Conservation (phyloP, 2,113 vertebrate species). For the Hippocampus barbouri region DNA sequence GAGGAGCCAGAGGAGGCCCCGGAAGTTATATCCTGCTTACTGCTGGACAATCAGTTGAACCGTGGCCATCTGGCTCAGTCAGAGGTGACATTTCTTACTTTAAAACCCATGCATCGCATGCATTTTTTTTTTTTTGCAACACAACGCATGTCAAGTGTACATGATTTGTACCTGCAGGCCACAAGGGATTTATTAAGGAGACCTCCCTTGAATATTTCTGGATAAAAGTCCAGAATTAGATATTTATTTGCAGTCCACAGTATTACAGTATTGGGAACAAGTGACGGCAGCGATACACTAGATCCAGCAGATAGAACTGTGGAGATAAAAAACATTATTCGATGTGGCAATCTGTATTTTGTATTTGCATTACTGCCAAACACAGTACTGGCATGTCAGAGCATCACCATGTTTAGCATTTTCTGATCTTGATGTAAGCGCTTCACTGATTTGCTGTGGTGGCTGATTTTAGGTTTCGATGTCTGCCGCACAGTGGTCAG, state of each 20-base stretch:
- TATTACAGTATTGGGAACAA: neutral
- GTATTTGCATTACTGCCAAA: too few species aligned
- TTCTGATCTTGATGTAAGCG: neutral
- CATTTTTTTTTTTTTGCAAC: too few species aligned
- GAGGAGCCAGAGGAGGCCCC: slow-evolving; percentile 64
- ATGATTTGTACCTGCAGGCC: too few species aligned
- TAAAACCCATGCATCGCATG: too few species aligned
- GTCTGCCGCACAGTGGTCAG: slow-evolving; percentile 12
- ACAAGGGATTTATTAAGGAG: neutral
- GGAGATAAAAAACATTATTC: too few species aligned
- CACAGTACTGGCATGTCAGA: neutral
- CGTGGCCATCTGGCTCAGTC: slow-evolving; percentile 9
- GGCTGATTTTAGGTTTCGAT: neutral
- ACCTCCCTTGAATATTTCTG: neutral
- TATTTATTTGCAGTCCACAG: neutral
- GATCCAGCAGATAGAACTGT: too few species aligned
- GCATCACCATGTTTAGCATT: neutral
- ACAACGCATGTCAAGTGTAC: too few species aligned
- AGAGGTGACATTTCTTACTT: slow-evolving; percentile 28
- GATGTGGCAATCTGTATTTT: too few species aligned
- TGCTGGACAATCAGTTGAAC: slow-evolving; percentile 39
- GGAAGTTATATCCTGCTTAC: slow-evolving; percentile 34
- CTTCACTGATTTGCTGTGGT: neutral
- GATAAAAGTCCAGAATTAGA: neutral
- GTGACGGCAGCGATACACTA: neutral